Evolutionary conservation across 2,888 invertebrate genomes (phyloP).

Genomic region (Leucoptera coffeella): DNA sequence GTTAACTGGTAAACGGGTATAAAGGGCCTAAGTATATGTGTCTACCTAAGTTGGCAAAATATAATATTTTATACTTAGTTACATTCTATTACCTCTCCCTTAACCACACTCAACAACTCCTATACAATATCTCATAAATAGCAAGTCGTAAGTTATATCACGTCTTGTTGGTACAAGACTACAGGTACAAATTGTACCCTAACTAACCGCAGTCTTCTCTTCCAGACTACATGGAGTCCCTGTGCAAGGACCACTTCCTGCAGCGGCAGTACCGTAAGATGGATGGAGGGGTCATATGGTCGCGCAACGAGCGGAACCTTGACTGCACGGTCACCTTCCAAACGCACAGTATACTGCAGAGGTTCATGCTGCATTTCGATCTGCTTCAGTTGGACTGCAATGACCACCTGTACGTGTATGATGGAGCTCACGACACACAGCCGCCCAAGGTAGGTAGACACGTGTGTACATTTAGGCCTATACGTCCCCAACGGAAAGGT

Average conservation of each 20-base stretch:
- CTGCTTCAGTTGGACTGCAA: slow-evolving; percentile 89
- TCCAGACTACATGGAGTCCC: slow-evolving; percentile 82
- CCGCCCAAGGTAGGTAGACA: slow-evolving; percentile 73
- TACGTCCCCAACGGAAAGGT: no score
- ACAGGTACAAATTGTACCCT: no score
- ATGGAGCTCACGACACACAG: slow-evolving; percentile 86
- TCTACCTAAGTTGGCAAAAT: no score
- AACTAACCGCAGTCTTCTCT: slow-evolving; percentile 24
- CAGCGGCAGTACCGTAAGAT: slow-evolving; percentile 86
- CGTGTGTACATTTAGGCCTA: no score
- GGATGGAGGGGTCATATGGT: slow-evolving; percentile 85
- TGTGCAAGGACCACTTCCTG: slow-evolving; percentile 86
- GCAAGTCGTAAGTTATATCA: no score
- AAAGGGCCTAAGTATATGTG: no score
- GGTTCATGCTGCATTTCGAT: slow-evolving; percentile 92
- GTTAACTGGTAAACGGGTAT: no score
- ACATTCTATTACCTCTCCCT: no score
- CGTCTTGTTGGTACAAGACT: no score
- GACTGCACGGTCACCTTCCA: slow-evolving; percentile 92
- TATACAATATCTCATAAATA: no score
- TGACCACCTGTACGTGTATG: slow-evolving; percentile 88
- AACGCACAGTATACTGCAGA: slow-evolving; percentile 88
- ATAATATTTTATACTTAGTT: no score
- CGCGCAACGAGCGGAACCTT: slow-evolving; percentile 84
- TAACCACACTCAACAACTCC: no score